These are phyloP conservation scores for Pseudococcus viburni DNA, from an alignment of 2,888 invertebrate species.

Conservation along the genomic window DNA sequence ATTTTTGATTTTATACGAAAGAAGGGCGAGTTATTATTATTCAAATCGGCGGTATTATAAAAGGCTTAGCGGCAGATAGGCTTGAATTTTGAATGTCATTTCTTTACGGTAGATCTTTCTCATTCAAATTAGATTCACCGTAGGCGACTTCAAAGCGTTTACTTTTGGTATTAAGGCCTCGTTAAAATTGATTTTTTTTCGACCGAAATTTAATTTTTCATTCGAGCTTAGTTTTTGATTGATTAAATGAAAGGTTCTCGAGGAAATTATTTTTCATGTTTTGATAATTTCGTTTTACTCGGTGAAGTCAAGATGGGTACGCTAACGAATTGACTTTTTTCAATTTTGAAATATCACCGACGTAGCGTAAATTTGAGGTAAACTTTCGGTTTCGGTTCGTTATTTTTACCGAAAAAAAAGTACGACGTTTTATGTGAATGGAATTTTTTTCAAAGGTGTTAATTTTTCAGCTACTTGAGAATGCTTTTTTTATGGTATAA, in stretches of 20 bases:
- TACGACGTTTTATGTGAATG: no score
- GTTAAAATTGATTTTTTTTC: slow-evolving; percentile 35
- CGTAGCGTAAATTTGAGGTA: no score
- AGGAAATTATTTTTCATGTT: background rate
- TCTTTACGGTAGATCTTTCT: slow-evolving; percentile 10
- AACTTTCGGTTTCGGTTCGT: no score
- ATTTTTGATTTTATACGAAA: background rate
- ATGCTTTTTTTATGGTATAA: no score
- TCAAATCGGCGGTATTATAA: background rate
- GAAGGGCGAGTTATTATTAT: background rate
- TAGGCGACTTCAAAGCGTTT: slow-evolving; percentile 36
- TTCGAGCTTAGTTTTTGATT: background rate
- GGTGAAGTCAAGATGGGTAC: background rate
- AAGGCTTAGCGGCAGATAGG: background rate
- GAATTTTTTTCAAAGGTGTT: no score
- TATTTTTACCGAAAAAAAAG: no score
- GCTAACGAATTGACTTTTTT: background rate
- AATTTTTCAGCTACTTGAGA: no score
- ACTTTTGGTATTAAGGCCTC: slow-evolving; percentile 3
- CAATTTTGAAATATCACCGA: background rate
- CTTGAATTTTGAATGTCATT: slow-evolving; percentile 26
- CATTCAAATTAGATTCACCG: slow-evolving; percentile 43
- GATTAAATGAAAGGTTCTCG: background rate
- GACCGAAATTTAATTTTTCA: background rate
- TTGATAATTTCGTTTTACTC: background rate